Conservation (phyloP, 2,797 vertebrate species). For the Cuculus canorus region DNA sequence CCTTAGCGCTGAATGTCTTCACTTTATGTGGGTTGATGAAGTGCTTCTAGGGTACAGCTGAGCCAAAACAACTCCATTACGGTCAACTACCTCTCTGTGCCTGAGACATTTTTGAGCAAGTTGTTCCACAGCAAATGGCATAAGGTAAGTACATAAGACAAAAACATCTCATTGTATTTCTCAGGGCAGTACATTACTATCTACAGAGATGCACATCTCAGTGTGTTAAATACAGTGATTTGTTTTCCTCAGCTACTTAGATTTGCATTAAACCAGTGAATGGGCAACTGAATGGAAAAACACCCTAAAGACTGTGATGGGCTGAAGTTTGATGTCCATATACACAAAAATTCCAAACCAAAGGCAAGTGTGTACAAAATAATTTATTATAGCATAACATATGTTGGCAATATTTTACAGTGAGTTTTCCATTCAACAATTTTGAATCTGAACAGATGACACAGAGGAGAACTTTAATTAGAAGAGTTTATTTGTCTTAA, state of each 20-base stretch:
- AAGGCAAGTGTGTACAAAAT: conserved; percentile 79
- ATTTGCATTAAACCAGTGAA: not conserved
- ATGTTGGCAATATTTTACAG: conserved; percentile 78
- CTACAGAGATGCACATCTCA: not conserved
- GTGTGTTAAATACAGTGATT: not conserved
- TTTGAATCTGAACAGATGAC: conserved; percentile 69
- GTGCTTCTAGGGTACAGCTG: not conserved
- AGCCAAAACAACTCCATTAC: not conserved
- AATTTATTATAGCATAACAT: conserved; percentile 83
- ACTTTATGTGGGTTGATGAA: accelerated
- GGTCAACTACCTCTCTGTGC: not conserved
- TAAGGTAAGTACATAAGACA: accelerated
- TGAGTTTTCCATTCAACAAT: conserved; percentile 68
- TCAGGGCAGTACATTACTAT: not conserved
- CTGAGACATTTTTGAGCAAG: not conserved
- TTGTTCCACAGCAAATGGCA: accelerated
- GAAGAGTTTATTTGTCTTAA: conserved; percentile 71
- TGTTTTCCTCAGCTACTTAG: not conserved
- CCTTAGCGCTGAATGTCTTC: accelerated
- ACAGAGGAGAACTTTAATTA: conserved; percentile 68
- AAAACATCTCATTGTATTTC: not conserved
- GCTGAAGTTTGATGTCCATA: not conserved
- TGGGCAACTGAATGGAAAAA: not conserved
- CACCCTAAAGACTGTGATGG: accelerated
- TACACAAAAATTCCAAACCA: conserved; percentile 32